A percentile compares a stretch with the other conserved stretches of the same genome.
phyloP scores from a whole-genome alignment of 2,113 vertebrate species.

The Anser brachyrhynchus region DNA sequence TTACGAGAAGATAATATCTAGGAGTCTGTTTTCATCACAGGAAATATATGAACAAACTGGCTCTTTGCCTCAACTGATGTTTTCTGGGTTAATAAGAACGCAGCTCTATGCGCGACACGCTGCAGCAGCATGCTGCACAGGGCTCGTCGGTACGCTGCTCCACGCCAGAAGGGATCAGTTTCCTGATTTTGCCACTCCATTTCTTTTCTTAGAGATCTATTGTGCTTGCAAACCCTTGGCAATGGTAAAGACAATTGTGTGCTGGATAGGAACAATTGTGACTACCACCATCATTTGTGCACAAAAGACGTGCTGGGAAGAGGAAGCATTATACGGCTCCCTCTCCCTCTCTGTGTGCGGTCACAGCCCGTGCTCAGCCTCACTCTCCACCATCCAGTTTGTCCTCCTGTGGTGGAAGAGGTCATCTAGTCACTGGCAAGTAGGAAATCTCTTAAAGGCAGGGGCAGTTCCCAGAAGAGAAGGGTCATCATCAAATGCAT shows the following conservation, averaged over 20 bases:
- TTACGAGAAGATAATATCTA: not conserved
- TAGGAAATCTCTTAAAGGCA: not conserved
- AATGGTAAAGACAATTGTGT: not conserved
- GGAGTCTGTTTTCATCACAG: not conserved
- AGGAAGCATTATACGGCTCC: not conserved
- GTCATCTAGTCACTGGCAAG: not conserved
- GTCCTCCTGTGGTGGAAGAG: not conserved
- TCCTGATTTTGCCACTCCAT: not conserved
- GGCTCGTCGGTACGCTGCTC: not conserved
- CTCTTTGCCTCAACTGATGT: not conserved
- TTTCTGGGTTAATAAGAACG: slow-evolving; percentile 20
- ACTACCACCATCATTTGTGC: not conserved
- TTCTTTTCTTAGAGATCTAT: not conserved
- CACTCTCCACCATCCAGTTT: not conserved
- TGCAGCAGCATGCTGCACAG: not conserved
- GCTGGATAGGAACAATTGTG: not conserved
- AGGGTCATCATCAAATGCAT: not conserved
- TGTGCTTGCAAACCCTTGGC: not conserved
- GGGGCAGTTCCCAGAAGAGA: not conserved
- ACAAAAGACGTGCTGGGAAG: not conserved
- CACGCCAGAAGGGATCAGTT: not conserved
- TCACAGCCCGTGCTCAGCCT: not conserved
- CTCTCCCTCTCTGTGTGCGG: not conserved
- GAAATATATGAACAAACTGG: not conserved
- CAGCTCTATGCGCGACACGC: not conserved